Base-by-base conservation (phyloP, 1,140 invertebrate genomes). In the Adelges cooleyi region DNA sequence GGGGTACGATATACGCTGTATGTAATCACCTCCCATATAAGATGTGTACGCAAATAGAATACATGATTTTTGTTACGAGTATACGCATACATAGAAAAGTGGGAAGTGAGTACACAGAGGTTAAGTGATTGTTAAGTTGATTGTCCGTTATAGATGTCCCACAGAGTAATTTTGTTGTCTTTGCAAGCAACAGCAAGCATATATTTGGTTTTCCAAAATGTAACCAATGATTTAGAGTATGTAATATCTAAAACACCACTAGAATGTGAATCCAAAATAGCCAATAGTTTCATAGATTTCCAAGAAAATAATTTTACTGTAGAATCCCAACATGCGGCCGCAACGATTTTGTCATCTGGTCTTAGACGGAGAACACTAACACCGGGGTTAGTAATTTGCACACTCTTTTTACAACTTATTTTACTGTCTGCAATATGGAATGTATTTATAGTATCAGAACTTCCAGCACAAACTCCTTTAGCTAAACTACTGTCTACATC, bases 271-370 rank as follows among this genome's bases (percentile, higher is more conserved):
- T 81, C 82, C 13, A 92, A 75, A 66, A 90, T 84, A 9, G 83
- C 89, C 51, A 92, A 72, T 3, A 84, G 81, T 50, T 84, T 79
- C 10, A 90, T 73, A 65, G 81, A 86, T 72, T 87, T 89, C 81
- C 85, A 86, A 5, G 87, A 86, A 73, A 85, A 91, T 68, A 91
- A 78, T 70, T 87, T 77, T 44, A 90, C 77, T 51, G 81, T 80
- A 4, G 82, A 82, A 72, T 92, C 89, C 84, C 85, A 89, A 20
- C 87, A 84, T 36, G 82, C 88, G 22, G 80, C 78, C 20, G 82
- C 81, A 71, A 91, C 83, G 6, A 92, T 82, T 74, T 86, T 89
- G 11, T 82, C 78, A 76, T 91, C 88, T 0, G 75, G 70, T 65
- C 87, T 78, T 50, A 88, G 80, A 67, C 78, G 77, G n/a, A 89